phyloP scores from a whole-genome alignment of 1,140 invertebrate species.

The Ceratina calcarata region DNA sequence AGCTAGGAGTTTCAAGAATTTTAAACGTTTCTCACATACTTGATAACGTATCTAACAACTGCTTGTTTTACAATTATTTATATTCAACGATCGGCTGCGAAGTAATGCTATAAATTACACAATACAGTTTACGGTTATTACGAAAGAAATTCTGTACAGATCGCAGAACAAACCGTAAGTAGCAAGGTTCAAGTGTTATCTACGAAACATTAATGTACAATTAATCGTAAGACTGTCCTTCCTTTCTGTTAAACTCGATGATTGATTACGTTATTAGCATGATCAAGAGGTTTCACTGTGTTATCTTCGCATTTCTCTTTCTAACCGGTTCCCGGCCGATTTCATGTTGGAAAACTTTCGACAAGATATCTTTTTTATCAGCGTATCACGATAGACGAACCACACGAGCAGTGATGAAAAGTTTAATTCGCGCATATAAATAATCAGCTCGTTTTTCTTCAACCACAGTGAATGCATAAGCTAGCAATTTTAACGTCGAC shows the following conservation, averaged over 20 bases:
- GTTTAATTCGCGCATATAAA: background rate
- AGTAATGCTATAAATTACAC: too few species aligned
- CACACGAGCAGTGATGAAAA: background rate
- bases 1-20: background rate
- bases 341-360: slow-evolving; percentile 1
- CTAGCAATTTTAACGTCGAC: too few species aligned
- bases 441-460: background rate
- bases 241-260: background rate
- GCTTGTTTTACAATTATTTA: background rate
- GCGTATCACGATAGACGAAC: slow-evolving; percentile 8
- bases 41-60: background rate
- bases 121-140: too few species aligned
- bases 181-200: background rate
- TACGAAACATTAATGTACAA: background rate
- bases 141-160: too few species aligned
- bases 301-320: background rate
- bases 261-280: background rate
- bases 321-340: slow-evolving; percentile 5
- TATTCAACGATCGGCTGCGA: too few species aligned
- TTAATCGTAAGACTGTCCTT: background rate
- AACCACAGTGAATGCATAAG: too few species aligned
- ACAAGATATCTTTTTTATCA: slow-evolving; percentile 7
- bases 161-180: too few species aligned
- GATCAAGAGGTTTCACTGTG: background rate
- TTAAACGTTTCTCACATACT: background rate